These are phyloP conservation scores for Spodoptera littoralis DNA, from an alignment of 2,888 invertebrate genomes.

Conservation along the genomic window DNA sequence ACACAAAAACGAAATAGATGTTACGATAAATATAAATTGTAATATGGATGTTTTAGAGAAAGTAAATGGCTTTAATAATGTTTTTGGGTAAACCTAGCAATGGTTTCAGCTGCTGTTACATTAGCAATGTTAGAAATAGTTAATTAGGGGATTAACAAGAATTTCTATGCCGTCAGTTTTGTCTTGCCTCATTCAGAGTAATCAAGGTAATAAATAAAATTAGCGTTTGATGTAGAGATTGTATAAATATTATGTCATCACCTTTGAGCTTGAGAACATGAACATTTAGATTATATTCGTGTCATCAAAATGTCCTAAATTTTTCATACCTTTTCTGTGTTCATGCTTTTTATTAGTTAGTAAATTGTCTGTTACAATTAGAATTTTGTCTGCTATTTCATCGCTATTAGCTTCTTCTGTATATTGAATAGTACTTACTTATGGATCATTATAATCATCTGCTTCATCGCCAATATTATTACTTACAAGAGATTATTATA, in stretches of 20 bases:
- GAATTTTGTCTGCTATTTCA: slow-evolving; percentile 29
- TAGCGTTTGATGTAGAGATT: too few species aligned
- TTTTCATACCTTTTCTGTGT: too few species aligned
- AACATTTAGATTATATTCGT: too few species aligned
- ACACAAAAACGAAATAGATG: slow-evolving; percentile 22
- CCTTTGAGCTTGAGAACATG: too few species aligned
- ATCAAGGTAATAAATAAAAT: background rate
- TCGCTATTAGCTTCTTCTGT: slow-evolving; percentile 53
- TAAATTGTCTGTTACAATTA: slow-evolving; percentile 10
- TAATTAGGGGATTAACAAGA: slow-evolving; percentile 17
- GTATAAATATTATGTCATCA: too few species aligned
- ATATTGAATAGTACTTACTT: slow-evolving; percentile 76
- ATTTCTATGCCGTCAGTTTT: slow-evolving; percentile 25
- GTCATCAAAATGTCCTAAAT: too few species aligned
- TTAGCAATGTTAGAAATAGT: slow-evolving; percentile 9
- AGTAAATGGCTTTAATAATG: slow-evolving; percentile 31
- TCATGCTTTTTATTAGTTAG: too few species aligned
- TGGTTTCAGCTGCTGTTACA: slow-evolving; percentile 5
- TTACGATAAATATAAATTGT: slow-evolving; percentile 15
- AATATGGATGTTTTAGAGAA: slow-evolving; percentile 18
- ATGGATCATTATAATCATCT: slow-evolving; percentile 50
- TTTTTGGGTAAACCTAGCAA: background rate
- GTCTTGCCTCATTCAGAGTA: slow-evolving; percentile 32
- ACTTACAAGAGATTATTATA: slow-evolving; percentile 50
- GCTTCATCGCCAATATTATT: slow-evolving; percentile 36